Evolutionary conservation across 2,113 vertebrate genomes (phyloP), one percentile per base, ranked within the genome.

Genomic region (Marmota monax): DNA sequence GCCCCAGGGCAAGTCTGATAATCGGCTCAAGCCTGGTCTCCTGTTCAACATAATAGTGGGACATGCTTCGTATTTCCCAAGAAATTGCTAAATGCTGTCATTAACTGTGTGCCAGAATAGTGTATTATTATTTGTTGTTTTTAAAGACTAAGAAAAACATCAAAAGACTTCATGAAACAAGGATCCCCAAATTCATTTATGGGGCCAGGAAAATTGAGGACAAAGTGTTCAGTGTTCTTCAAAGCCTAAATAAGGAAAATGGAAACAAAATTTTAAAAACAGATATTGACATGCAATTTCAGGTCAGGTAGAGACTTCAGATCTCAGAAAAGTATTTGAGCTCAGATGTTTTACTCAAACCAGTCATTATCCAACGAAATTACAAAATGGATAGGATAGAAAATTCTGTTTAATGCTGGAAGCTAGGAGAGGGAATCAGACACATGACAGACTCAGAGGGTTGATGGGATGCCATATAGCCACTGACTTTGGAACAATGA

Each of bases 101-200:
- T 67, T 61, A 74, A 63, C 84, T 37, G 13, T 23, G 32, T 58
- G 32, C 73, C 78, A 82, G 29, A 17, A 27, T 1, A 4, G 29
- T n/a, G n/a, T 61, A 14, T 23, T 95, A 85, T 69, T 65, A 51
- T 88, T 87, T 87, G 65, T 51, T 84, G 63, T 79, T 90, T 94
- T 92, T 56, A 79, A 89, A 96, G 80, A 82, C 70, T 37, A 92
- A 88, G 58, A 51, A 74, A 85, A 69, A 96, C 92, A 88, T 65
- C 69, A 67, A 88, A 73, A 67, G 74, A 13, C 6, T 67, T 67
- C 10, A 17, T 82, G 39, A 96, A 85, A 82, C 13, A 88, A 85
- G 29, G 25, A 69, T 88, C 48, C 69, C 37, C 23, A 73, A 37
- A 83, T 61, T 86, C 16, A 63, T 12, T 69, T 32, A 27, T 11